Percentiles rank a stretch among this genome's conserved stretches.
Conservation (phyloP, 2,797 vertebrate genomes). For the Loriculus beryllinus region DNA sequence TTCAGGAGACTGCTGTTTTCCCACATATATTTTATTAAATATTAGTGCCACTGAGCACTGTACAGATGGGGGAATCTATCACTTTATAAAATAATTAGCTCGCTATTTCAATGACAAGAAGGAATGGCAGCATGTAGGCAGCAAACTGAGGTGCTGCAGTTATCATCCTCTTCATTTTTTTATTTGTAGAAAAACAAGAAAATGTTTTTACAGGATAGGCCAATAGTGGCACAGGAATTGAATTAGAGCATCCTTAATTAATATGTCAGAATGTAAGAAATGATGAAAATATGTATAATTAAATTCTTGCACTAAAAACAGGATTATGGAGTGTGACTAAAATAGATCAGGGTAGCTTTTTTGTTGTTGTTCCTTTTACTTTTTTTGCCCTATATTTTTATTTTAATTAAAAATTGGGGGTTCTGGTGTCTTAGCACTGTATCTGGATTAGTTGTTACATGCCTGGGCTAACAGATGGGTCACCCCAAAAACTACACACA, state of each 20-base stretch:
- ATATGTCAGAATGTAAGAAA: constrained; percentile 77
- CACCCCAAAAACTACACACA: constrained; percentile 59
- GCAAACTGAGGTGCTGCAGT: constrained; percentile 31
- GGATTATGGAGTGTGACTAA: constrained; percentile 63
- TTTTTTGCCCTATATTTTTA: constrained; percentile 5
- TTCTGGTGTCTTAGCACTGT: not conserved
- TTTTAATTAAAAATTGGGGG: not conserved
- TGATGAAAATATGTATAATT: constrained; percentile 79
- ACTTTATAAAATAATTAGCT: constrained; percentile 41
- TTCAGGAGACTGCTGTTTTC: not conserved
- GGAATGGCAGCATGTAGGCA: not conserved
- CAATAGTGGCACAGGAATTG: constrained; percentile 59
- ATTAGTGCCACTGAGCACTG: not conserved
- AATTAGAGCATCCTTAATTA: constrained; percentile 78
- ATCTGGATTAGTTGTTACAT: constrained; percentile 9
- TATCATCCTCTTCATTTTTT: constrained; percentile 65
- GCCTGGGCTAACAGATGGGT: constrained; percentile 33
- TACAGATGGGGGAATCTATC: not conserved
- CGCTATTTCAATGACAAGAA: constrained; percentile 1
- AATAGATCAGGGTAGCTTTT: constrained; percentile 57
- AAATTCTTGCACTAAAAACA: constrained; percentile 73
- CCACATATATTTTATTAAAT: constrained; percentile 45
- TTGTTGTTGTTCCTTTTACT: not conserved
- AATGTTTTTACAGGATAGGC: constrained; percentile 76
- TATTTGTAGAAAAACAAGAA: constrained; percentile 73